Evolutionary conservation across 1,140 invertebrate species (phyloP), one percentile per base, ranked within the genome.

Genomic region (Berghia stephanieae): DNA sequence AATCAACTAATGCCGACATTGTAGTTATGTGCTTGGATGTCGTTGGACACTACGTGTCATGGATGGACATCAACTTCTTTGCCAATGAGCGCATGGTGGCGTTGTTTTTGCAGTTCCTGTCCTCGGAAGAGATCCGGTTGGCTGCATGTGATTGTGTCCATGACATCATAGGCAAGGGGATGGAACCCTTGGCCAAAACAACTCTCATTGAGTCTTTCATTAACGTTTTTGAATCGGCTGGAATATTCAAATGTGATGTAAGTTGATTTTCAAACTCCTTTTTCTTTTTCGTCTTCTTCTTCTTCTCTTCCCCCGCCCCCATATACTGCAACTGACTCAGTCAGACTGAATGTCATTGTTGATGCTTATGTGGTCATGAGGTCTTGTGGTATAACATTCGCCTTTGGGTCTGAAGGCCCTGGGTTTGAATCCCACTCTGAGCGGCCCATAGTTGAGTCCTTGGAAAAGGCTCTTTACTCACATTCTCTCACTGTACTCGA

Each of bases 11-110:
- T 57, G 86, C 91, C 46, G 86, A 90, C 46, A 78, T 92, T 43
- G 87, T 88, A 2, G 89, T 89, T 72, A 85, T 88, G 69, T 92
- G 91, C 80, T 84, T 92, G 60, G 88, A 92, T 46, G 91, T 92
- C 3, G 90, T 93, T 79, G 92, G 92, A 3, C 87, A 88, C n/a
- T 93, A 90, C 82, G 89, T 92, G 24, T 89, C 91, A 1, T 93
- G 92, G 92, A 92, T 93, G 75, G 92, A 93, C 82, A 92, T 93
- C 74, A 88, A 86, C 38, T 86, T 92, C 38, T 90, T 93, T 66
- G 91, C 91, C 40, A 92, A 92, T 82, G 90, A 92, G 55, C 87
- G 89, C 38, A 92, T 92, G 86, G 91, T 93, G 3, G 77, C 87
- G n/a, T 83, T 91, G 16, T 85, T 93, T 40, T 86, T 92, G 36